These are phyloP conservation scores for Neodontobutis hainanensis DNA, from an alignment of 2,113 vertebrate species.

Conservation along the genomic window DNA sequence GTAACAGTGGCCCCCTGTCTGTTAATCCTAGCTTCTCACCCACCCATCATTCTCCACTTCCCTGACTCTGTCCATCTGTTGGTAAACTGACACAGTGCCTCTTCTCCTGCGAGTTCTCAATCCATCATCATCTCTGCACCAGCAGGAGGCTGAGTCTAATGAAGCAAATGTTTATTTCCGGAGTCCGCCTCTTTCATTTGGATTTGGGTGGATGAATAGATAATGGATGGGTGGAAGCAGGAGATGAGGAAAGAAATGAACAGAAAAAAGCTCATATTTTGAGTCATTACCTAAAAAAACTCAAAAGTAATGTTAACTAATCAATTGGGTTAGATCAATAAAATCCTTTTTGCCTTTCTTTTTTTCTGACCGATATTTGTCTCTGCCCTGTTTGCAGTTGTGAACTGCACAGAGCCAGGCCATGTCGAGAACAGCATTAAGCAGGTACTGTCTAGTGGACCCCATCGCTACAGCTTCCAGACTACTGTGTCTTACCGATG, in stretches of 20 bases:
- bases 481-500: constrained; percentile 92
- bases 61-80: constrained; percentile 58
- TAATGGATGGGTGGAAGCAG: constrained; percentile 23
- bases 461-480: constrained; percentile 93
- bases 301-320: background rate
- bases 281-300: background rate
- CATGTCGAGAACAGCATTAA: constrained; percentile 91
- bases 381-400: constrained; percentile 76
- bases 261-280: background rate
- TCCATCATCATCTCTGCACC: constrained; percentile 61
- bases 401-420: constrained; percentile 96
- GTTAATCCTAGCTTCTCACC: constrained; percentile 36
- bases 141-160: constrained; percentile 60
- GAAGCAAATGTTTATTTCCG: constrained; percentile 68
- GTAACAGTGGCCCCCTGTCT: constrained; percentile 14
- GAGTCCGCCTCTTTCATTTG: constrained; percentile 57
- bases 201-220: constrained; percentile 47
- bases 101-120: constrained; percentile 54
- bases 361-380: too few relatives aligned
- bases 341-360: background rate
- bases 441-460: constrained; percentile 86
- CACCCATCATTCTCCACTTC: constrained; percentile 47
- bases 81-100: constrained; percentile 63
- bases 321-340: too few relatives aligned
- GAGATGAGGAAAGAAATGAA: constrained; percentile 24